Evolutionary conservation across 2,888 invertebrate species (phyloP), one percentile per base, ranked within the genome.

Genomic region (Epinotia bilunana): DNA sequence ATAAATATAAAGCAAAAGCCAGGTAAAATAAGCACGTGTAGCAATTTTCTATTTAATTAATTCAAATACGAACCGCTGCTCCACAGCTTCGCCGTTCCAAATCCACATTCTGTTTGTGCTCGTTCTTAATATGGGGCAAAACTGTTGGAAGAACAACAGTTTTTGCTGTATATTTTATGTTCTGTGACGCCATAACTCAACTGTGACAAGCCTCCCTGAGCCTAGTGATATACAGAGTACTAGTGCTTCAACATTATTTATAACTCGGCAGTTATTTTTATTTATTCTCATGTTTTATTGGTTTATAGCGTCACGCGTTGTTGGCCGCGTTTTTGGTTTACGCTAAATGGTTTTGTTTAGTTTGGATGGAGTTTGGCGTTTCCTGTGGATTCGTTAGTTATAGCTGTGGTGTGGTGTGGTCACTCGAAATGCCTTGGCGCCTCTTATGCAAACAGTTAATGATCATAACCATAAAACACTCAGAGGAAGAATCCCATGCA

Each of bases 51-150:
- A n/a, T 53, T 53, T 6, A n/a, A n/a, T 53, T 53, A 46, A 23
- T n/a, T 49, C 12, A 43, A 20, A 64, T n/a, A 11, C 4, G 0
- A 69, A 77, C 3, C 79, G 11, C 89, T 78, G 80, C 91, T 92
- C 91, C 88, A 84, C 77, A 69, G 65, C 76, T 64, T 71, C 81
- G 70, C 79, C 88, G 84, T 89, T 88, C 91, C 89, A 86, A 91
- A 91, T 91, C 90, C 91, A 88, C 91, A 91, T 92, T 93, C 91
- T 92, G 92, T 92, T 92, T 92, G 91, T 88, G 91, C 91, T 91
- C 92, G 91, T 92, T 93, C 92, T 92, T 93, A 93, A 94, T 94
- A 94, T 93, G 94, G 92, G 91, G 88, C 92, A 93, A 92, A 93
- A 93, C 92, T 92, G 93, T 93, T 93, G 92, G 91, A 91, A 90